Conservation (phyloP, 2,888 invertebrate genomes). For the Conops quadrifasciatus region DNA sequence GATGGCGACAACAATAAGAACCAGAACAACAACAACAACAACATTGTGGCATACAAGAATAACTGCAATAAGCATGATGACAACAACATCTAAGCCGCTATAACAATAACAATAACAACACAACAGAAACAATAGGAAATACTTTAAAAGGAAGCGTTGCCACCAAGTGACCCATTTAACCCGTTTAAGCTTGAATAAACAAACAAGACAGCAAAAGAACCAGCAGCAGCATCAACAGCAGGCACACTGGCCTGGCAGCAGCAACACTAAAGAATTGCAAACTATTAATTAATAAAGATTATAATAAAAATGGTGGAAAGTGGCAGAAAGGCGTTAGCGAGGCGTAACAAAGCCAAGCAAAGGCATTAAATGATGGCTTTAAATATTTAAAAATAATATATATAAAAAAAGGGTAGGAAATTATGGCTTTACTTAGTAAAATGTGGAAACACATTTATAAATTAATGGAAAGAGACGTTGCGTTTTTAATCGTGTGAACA, state of each 20-base stretch:
- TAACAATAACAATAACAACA: not conserved
- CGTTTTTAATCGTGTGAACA: too few species aligned
- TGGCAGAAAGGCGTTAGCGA: not conserved
- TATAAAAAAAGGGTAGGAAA: too few species aligned
- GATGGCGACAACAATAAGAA: not conserved
- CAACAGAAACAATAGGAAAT: not conserved
- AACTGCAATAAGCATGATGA: not conserved
- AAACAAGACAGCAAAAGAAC: not conserved
- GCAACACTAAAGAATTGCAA: constrained; percentile 11
- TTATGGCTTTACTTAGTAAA: too few species aligned
- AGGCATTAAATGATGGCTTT: too few species aligned
- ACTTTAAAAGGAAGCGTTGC: constrained; percentile 12
- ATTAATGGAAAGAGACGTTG: too few species aligned
- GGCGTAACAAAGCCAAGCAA: too few species aligned
- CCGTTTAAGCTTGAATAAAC: constrained; percentile 11
- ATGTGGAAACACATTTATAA: too few species aligned
- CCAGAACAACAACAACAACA: not conserved
- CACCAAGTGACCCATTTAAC: constrained; percentile 24
- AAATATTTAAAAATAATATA: too few species aligned
- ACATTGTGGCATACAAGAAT: not conserved
- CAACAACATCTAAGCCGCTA: not conserved
- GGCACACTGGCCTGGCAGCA: not conserved
- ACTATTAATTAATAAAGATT: constrained; percentile 10
- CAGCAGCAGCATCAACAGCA: not conserved
- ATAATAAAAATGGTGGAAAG: constrained; percentile 8